Base-by-base conservation (phyloP, 2,113 vertebrate species). In the Megaceryle maxima region DNA sequence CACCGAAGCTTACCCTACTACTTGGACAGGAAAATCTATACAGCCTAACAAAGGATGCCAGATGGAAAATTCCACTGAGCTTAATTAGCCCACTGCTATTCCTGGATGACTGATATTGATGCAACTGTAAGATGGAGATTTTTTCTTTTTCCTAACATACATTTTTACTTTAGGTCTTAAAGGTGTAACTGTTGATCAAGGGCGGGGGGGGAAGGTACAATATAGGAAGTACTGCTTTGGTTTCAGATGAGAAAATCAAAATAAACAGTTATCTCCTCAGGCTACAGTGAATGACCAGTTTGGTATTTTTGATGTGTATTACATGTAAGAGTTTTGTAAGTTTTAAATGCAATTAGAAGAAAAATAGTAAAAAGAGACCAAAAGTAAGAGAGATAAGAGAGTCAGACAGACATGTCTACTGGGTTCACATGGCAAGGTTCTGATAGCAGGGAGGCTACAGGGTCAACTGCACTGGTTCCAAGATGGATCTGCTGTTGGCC, bases 51-150 rank as follows among this genome's bases (percentile, higher is more conserved):
- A 94, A 95, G 57, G 50, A 94, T 93, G 94, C 81, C 96, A 97
- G 96, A 96, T 96, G 96, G 96, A 97, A 97, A 97, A 96, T 96
- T 97, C 96, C 94, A 93, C 92, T 41, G 91, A 96, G 95, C 63
- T 93, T 92, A 94, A 97, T 97, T 97, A 96, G 91, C 68, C 94
- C 39, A 76, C 85, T 78, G 79, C 86, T 90, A 91, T 94, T 94
- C 89, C 91, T 86, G 90, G 87, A 87, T 80, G 80, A 88, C 80
- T 85, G 92, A 94, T 91, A 92, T 78, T 59, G 63, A 92, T 83
- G 63, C 63, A 94, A 90, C 84, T 77, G 31, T 78, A 91, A 77
- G 25, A 83, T 39, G 33, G 59, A 81, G 53, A 31, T 39, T 84
- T 73, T 56, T 64, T 11, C 8, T 82, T 91, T 57, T 88, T 67